Evolutionary conservation across 2,888 invertebrate species (phyloP).

Genomic region (Gymnosoma rotundatum): DNA sequence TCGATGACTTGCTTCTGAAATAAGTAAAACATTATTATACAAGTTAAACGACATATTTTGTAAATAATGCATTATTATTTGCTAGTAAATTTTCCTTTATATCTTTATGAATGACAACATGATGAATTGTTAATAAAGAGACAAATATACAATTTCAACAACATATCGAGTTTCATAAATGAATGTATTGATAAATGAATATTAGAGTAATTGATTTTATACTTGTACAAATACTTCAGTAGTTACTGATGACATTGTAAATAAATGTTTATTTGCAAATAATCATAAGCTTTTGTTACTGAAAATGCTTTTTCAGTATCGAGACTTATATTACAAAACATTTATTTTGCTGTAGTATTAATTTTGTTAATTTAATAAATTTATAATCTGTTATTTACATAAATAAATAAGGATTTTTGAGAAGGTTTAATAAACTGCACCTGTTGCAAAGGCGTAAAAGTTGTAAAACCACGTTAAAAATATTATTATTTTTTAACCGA

Average conservation of each 20-base stretch:
- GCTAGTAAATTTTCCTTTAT: conserved; percentile 28
- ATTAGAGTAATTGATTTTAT: conserved; percentile 34
- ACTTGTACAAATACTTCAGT: conserved; percentile 14
- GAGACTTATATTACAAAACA: too few relatives aligned
- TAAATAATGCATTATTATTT: conserved; percentile 34
- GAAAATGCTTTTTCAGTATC: not conserved
- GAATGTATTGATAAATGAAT: conserved; percentile 17
- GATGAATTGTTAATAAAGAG: conserved; percentile 50
- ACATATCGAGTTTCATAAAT: not conserved
- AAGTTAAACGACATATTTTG: not conserved
- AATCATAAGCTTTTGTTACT: not conserved
- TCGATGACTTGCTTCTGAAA: conserved; percentile 23
- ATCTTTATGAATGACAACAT: conserved; percentile 43
- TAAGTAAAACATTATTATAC: conserved; percentile 31
- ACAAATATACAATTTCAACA: not conserved
- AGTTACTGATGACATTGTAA: conserved; percentile 34
- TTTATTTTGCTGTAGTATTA: too few relatives aligned
- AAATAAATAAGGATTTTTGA: too few relatives aligned
- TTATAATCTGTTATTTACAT: too few relatives aligned
- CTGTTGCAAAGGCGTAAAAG: too few relatives aligned
- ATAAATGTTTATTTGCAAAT: conserved; percentile 25
- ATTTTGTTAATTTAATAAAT: too few relatives aligned
- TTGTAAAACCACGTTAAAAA: too few relatives aligned
- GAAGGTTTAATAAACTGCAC: too few relatives aligned
- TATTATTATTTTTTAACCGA: too few relatives aligned